phyloP scores from a whole-genome alignment of 2,888 invertebrate genomes.

The Dolichopus griseipennis region DNA sequence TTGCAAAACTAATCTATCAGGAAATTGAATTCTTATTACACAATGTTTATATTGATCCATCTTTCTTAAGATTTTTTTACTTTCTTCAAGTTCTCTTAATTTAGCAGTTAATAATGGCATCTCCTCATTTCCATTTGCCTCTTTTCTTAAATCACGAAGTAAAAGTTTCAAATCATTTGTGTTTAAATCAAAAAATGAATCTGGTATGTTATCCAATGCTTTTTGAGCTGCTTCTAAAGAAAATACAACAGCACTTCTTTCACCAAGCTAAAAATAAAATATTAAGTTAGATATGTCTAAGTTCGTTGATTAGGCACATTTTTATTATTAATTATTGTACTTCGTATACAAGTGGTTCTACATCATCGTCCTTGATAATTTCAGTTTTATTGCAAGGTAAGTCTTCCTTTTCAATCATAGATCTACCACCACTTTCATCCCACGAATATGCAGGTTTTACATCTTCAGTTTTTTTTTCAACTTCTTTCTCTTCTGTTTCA shows the following conservation, averaged over 20 bases:
- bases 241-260: conserved; percentile 66
- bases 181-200: conserved; percentile 82
- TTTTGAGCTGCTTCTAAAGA: conserved; percentile 53
- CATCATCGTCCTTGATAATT: conserved; percentile 14
- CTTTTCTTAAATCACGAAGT: conserved; percentile 62
- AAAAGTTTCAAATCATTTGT: conserved; percentile 71
- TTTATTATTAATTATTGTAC: conserved; percentile 25
- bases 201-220: conserved; percentile 61
- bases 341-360: conserved; percentile 31
- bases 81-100: conserved; percentile 52
- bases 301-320: conserved; percentile 8
- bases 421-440: conserved; percentile 34
- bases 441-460: conserved; percentile 32
- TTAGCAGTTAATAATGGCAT: conserved; percentile 62
- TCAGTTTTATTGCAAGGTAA: not conserved
- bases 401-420: conserved; percentile 24
- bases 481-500: conserved; percentile 14
- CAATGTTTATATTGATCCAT: conserved; percentile 63
- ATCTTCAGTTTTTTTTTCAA: conserved; percentile 17
- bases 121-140: conserved; percentile 56
- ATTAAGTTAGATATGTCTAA: not conserved
- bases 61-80: conserved; percentile 48
- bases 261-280: conserved; percentile 53
- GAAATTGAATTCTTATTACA: conserved; percentile 78
- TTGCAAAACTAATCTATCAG: conserved; percentile 76